Percentiles rank a stretch among this genome's conserved stretches.
Evolutionary conservation across 2,113 vertebrate species (phyloP).

Genomic region (Panthera leo): DNA sequence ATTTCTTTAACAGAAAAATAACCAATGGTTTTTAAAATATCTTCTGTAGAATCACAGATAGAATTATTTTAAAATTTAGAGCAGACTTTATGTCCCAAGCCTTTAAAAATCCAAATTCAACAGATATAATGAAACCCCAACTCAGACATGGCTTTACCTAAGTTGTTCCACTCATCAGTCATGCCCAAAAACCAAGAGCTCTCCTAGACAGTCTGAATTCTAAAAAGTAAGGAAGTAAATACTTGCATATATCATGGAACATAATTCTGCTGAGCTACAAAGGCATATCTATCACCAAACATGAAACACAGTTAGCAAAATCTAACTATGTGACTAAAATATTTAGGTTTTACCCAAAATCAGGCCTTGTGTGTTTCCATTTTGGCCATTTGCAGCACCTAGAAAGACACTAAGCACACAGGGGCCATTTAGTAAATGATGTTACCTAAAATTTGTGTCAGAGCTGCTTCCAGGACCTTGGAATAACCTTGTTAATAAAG

Average conservation of each 20-base stretch:
- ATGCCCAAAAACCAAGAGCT: background rate
- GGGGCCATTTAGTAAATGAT: background rate
- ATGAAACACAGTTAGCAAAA: background rate
- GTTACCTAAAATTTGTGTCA: background rate
- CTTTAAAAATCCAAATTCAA: background rate
- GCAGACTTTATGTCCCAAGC: background rate
- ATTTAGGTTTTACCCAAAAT: background rate
- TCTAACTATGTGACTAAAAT: background rate
- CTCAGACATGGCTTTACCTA: background rate
- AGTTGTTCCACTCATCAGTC: background rate
- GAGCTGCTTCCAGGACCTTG: background rate
- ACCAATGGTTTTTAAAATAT: background rate
- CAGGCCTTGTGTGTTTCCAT: background rate
- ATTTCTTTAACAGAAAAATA: conserved; percentile 41
- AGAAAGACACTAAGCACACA: background rate
- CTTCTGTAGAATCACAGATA: conserved; percentile 25
- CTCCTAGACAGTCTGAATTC: background rate
- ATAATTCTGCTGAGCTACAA: background rate
- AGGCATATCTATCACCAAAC: background rate
- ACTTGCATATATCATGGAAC: background rate
- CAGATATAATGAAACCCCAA: background rate
- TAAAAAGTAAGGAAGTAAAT: conserved; percentile 26
- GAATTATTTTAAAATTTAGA: conserved; percentile 39
- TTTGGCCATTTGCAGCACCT: background rate
- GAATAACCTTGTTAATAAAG: background rate